Evolutionary conservation across 2,113 vertebrate genomes (phyloP), one percentile per base, ranked within the genome.

Genomic region (Fregata magnificens): DNA sequence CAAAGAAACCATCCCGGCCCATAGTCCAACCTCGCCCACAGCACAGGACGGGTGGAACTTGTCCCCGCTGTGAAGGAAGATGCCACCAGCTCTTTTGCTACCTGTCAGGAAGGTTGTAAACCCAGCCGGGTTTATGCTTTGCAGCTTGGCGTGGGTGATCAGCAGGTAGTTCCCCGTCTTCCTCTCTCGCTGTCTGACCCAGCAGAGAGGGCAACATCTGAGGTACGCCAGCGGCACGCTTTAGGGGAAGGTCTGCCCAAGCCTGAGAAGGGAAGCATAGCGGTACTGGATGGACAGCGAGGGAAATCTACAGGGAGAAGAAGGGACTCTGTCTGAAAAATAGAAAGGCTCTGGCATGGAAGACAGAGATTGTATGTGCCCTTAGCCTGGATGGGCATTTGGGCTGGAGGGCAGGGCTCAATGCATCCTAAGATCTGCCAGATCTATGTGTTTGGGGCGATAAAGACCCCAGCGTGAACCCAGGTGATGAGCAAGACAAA

Each of bases 171-270:
- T 73, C 19, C 36, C 25, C 8, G 5, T 5, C 21, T 36, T 26
- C 40, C 24, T 69, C 20, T 44, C 24, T n/a, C 67, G 9, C 28
- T 20, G 47, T 7, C 47, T 20, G 26, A 7, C 22, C 26, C 65
- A 40, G 55, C 50, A 85, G 53, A 42, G 16, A 65, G 45, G 19
- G 40, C 22, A 66, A 9, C 11, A 21, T 8, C 19, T 13, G 6
- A 16, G 8, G 4, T 7, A 10, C 1, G 0, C 12, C 21, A 7
- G n/a, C 6, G 16, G 16, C 13, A 22, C 1, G 4, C 31, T 47
- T 9, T n/a, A 59, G 45, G 45, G 29, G 40, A 7, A 50, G 25
- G 16, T 36, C 25, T 74, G 8, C 15, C 32, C 53, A 53, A 62
- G 61, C 34, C 32, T 55, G n/a, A 65, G n/a, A 38, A 78, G 16